phyloP scores from a whole-genome alignment of 2,797 vertebrate genomes.

The Crotalus adamanteus region DNA sequence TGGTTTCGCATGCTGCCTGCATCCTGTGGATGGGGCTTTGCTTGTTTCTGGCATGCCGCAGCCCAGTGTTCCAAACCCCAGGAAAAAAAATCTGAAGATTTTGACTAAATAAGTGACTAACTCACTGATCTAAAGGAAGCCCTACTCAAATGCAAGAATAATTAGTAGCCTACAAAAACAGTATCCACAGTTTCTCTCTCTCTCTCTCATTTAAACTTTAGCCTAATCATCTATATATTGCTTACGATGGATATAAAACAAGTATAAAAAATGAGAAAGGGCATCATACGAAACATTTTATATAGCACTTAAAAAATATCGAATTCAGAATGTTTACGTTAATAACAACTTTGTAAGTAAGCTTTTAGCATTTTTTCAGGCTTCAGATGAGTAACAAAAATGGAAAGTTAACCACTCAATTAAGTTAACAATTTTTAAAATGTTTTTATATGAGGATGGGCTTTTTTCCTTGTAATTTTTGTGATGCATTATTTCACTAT shows the following conservation, averaged over 20 bases:
- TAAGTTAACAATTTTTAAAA: not conserved
- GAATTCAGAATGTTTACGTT: not conserved
- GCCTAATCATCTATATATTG: not conserved
- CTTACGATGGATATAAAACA: not conserved
- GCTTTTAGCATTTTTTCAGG: not conserved
- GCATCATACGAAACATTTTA: not conserved
- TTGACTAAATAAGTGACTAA: constrained; percentile 1
- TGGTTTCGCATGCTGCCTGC: no score
- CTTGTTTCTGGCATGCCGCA: no score
- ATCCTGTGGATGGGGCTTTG: no score
- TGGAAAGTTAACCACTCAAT: not conserved
- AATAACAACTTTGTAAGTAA: not conserved
- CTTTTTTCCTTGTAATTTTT: not conserved
- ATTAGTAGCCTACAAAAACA: not conserved
- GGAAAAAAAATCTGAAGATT: not conserved
- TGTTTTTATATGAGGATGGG: not conserved
- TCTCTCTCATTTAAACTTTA: not conserved
- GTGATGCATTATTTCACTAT: not conserved
- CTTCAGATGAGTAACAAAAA: not conserved
- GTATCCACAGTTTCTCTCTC: not conserved
- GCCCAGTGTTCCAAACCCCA: not conserved
- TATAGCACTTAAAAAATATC: not conserved
- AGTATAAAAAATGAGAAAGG: not conserved
- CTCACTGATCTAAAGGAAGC: not conserved
- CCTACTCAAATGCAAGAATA: not conserved